Evolutionary conservation across 2,797 vertebrate genomes (phyloP).

Genomic region (Pseudocheirus occidentalis): DNA sequence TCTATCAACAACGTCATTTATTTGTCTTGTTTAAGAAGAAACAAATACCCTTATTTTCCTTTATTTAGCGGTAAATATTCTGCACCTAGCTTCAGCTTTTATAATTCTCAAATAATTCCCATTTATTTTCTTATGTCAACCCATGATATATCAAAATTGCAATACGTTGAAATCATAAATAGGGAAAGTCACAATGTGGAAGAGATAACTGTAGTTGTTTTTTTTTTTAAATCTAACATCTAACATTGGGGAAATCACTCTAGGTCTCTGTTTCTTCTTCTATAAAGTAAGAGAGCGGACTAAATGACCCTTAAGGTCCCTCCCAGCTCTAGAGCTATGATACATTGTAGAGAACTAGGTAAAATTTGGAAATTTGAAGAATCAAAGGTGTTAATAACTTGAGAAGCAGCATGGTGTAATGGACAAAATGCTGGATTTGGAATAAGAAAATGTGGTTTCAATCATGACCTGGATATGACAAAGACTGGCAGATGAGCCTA

Average conservation of each 20-base stretch:
- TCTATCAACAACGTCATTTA: too few species aligned
- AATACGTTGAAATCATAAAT: not conserved
- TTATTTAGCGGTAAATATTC: conserved; percentile 30
- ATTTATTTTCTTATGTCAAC: not conserved
- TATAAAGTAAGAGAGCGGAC: not conserved
- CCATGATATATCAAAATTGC: not conserved
- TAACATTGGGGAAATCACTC: not conserved
- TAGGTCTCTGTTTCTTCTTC: not conserved
- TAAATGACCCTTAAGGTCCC: not conserved
- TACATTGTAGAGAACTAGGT: not conserved
- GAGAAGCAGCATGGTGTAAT: not conserved
- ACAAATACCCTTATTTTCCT: conserved; percentile 19
- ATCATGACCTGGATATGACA: not conserved
- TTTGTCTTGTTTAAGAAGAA: not conserved
- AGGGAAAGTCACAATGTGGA: not conserved
- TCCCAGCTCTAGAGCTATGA: not conserved
- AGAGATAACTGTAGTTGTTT: not conserved
- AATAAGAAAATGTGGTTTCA: not conserved
- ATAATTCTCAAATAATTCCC: not conserved
- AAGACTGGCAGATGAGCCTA: not conserved
- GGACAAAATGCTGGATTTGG: not conserved
- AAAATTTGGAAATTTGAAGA: not conserved
- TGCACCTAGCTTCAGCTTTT: not conserved
- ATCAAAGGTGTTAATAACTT: not conserved
- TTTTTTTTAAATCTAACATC: not conserved